Percentiles rank a stretch among this genome's conserved stretches.
phyloP scores from a whole-genome alignment of 2,888 invertebrate species.

The Leptinotarsa juncta region DNA sequence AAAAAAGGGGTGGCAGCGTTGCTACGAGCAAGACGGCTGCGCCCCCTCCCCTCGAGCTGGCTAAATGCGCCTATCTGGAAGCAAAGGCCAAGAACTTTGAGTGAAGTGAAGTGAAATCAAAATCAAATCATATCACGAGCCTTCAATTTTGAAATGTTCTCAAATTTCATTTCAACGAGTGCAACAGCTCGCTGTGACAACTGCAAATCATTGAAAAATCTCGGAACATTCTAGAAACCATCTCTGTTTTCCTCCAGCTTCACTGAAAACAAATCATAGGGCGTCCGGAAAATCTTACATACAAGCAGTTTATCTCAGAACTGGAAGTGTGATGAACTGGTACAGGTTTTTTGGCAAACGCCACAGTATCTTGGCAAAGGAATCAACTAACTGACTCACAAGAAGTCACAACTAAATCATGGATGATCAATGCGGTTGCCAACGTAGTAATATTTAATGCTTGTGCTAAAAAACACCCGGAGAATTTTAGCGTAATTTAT shows the following conservation, averaged over 20 bases:
- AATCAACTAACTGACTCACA: background rate
- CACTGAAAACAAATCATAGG: too few species aligned
- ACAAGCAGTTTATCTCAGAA: background rate
- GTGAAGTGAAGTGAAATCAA: too few species aligned
- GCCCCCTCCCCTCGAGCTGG: too few species aligned
- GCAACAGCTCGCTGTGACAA: too few species aligned
- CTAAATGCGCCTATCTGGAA: too few species aligned
- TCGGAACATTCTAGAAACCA: too few species aligned
- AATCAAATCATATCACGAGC: background rate
- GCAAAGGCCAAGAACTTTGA: too few species aligned
- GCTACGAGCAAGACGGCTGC: too few species aligned
- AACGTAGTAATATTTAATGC: background rate
- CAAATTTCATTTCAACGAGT: background rate
- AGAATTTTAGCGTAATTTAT: background rate
- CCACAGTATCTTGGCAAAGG: background rate
- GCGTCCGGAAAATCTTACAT: too few species aligned
- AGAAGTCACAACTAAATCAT: background rate
- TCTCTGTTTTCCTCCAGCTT: too few species aligned
- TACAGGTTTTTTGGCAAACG: background rate
- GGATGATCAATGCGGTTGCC: background rate
- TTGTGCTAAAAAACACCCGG: background rate
- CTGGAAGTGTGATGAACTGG: background rate
- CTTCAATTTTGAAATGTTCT: background rate
- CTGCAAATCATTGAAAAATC: too few species aligned
- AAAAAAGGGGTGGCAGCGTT: too few species aligned